Base-by-base conservation (phyloP, 2,797 vertebrate species). In the Mormyrus hasselquistii region DNA sequence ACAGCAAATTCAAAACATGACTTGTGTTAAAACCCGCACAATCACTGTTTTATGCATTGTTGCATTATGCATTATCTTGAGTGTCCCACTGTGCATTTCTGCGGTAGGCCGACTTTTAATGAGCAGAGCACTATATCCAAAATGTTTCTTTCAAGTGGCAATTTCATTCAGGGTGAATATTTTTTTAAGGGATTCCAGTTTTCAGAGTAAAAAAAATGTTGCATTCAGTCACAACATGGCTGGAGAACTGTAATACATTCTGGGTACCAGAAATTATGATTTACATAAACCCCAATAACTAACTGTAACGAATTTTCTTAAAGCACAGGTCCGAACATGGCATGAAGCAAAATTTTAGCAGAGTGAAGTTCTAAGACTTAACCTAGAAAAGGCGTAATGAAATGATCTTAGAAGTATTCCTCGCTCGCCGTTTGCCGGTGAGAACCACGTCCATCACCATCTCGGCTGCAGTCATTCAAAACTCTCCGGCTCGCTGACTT, bases 401-500 rank as follows among this genome's bases (percentile, higher is more conserved):
- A 59, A 87, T 38, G 53, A 12, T 34, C 52, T 44, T 34, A 34
- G 53, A 57, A 52, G 59, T 16, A 16, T 34, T 50, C 44, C 22
- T 25, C 4, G 4, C n/a, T 25, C n/a, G 12, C 19, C 2, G 22
- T 50, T 73, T 49, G 53, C 22, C 44, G 12, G 22, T 5, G 10
- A 69, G 41, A 29, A 29, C 22, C 22, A 34, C 41, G 88, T 93
- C 91, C 91, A 91, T 88, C 90, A 90, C 89, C 90, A 89, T 93
- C 90, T 91, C 90, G 93, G 90, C 92, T 91, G 83, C 90, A 91
- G 91, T 94, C 90, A 53, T 91, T 88, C 89, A 86, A 84, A 89
- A 92, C 90, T 91, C 92, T 91, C 93, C 93, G 8, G 53, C 14
- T 90, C 92, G 91, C 93, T 93, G 9, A 16, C 29, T 94, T 88